Percentiles rank a stretch among this genome's conserved stretches.
Conservation (phyloP, 1,140 invertebrate genomes). For the Orussus abietinus region DNA sequence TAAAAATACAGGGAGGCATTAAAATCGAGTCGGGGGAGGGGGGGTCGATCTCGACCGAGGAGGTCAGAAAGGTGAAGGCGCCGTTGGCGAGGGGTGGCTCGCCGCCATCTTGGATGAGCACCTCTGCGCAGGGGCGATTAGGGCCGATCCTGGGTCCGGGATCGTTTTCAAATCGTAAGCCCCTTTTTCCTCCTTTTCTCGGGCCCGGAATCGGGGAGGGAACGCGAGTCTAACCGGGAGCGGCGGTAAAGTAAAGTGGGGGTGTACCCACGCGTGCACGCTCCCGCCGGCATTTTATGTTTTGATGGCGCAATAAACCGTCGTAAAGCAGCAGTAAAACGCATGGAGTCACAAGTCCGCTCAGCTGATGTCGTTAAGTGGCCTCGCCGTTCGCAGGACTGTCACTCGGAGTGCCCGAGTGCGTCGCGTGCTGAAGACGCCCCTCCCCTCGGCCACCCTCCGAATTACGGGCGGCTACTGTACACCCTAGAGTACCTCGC, state of each 20-base stretch:
- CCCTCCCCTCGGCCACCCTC: too few species aligned
- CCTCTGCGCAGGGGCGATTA: too few species aligned
- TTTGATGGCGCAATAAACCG: constrained; percentile 55
- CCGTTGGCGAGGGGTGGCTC: too few species aligned
- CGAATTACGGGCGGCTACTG: too few species aligned
- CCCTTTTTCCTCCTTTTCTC: not conserved
- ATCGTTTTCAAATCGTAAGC: not conserved
- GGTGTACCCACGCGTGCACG: constrained; percentile 44
- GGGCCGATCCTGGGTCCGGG: not conserved
- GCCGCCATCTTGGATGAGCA: too few species aligned
- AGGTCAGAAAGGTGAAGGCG: too few species aligned
- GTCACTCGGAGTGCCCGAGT: constrained; percentile 29
- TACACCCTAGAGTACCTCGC: too few species aligned
- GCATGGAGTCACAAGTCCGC: constrained; percentile 54
- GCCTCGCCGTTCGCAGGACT: constrained; percentile 26
- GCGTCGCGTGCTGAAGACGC: constrained; percentile 8
- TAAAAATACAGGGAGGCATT: too few species aligned
- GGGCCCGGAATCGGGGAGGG: not conserved
- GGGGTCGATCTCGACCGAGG: too few species aligned
- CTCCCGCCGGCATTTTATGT: constrained; percentile 51
- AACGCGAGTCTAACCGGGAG: not conserved
- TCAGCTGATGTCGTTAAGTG: constrained; percentile 43
- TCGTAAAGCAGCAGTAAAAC: constrained; percentile 54
- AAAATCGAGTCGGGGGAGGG: too few species aligned
- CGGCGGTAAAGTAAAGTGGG: constrained; percentile 40